phyloP scores from a whole-genome alignment of 2,113 vertebrate genomes.

The Bufo bufo region DNA sequence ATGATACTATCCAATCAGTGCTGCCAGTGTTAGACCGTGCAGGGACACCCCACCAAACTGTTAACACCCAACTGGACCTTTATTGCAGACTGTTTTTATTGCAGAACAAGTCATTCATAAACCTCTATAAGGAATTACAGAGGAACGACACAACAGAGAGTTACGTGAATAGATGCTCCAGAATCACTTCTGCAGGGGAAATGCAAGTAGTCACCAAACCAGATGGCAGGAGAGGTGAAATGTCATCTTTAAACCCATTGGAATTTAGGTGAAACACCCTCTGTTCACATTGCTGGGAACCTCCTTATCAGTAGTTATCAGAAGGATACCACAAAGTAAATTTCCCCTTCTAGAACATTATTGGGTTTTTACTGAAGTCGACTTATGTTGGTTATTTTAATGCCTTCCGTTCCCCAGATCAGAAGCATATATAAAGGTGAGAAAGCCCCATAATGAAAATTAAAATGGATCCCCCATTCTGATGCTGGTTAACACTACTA shows the following conservation, averaged over 20 bases:
- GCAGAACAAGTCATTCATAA: no score
- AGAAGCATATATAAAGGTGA: not conserved
- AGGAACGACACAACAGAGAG: no score
- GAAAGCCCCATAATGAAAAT: not conserved
- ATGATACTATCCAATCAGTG: no score
- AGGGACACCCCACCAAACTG: no score
- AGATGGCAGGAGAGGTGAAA: no score
- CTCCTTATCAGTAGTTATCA: not conserved
- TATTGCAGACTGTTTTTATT: no score
- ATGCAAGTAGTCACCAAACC: no score
- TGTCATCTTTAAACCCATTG: not conserved
- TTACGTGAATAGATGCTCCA: no score
- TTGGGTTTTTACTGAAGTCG: not conserved
- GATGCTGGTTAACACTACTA: not conserved
- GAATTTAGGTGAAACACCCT: not conserved
- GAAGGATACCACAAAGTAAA: not conserved
- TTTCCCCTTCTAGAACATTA: not conserved
- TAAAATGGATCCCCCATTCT: not conserved
- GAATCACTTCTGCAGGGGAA: no score
- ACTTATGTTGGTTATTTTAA: not conserved
- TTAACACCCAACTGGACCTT: no score
- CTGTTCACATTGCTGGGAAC: not conserved
- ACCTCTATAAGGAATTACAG: no score
- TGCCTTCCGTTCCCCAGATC: not conserved
- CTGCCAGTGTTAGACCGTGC: no score